A percentile compares a stretch with the other conserved stretches of the same genome.
Evolutionary conservation across 1,140 invertebrate genomes (phyloP).

Genomic region (Bombus impatiens): DNA sequence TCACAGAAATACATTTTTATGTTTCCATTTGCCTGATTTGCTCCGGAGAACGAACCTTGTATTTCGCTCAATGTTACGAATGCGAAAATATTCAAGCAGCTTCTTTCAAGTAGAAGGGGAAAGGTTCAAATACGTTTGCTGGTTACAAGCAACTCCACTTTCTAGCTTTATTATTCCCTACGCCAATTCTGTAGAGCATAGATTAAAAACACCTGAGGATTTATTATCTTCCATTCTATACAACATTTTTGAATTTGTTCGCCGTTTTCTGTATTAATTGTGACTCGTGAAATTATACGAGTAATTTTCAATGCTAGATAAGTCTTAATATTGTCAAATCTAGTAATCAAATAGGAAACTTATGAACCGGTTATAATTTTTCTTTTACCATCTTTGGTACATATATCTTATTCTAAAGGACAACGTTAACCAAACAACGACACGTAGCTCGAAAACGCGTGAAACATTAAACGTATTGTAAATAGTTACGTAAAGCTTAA

Average conservation of each 20-base stretch:
- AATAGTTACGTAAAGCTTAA: background rate
- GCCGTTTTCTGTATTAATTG: background rate
- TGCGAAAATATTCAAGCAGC: constrained; percentile 18
- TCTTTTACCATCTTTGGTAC: background rate
- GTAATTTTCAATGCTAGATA: background rate
- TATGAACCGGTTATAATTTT: background rate
- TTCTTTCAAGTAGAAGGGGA: background rate
- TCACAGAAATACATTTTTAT: too few species aligned
- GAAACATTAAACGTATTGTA: background rate
- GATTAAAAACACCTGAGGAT: background rate
- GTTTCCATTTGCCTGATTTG: background rate
- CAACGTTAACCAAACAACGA: background rate
- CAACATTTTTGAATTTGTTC: background rate
- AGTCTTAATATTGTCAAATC: background rate
- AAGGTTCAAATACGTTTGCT: constrained; percentile 27
- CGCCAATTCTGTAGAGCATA: background rate
- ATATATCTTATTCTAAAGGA: too few species aligned
- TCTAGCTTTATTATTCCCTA: constrained; percentile 15
- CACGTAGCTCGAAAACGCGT: background rate
- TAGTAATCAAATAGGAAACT: background rate
- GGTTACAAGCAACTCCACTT: constrained; percentile 10
- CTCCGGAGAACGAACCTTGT: background rate
- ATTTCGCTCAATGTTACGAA: background rate
- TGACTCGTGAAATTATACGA: background rate
- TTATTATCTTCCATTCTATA: background rate